phyloP scores from a whole-genome alignment of 2,113 vertebrate genomes.

The Heterotis niloticus region DNA sequence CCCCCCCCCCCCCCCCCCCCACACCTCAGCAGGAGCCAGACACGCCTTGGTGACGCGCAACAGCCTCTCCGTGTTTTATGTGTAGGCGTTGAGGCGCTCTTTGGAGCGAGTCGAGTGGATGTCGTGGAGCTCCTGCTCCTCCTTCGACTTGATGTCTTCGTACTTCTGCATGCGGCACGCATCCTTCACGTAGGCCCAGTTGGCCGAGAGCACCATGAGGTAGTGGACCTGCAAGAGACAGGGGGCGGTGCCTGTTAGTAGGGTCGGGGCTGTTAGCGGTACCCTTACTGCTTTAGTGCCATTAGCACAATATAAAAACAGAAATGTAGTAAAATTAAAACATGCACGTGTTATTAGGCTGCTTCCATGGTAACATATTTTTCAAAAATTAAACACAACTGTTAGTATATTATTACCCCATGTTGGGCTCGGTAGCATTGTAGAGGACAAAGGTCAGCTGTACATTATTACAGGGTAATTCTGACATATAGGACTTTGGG shows the following conservation, averaged over 20 bases:
- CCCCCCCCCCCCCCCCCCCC: constrained; percentile 27
- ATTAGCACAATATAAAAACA: neutral
- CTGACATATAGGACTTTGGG: too few species aligned
- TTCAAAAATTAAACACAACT: neutral
- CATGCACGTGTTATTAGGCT: neutral
- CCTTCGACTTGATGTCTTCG: constrained; percentile 98
- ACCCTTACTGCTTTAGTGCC: neutral
- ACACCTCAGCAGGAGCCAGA: constrained; percentile 24
- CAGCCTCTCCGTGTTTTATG: constrained; percentile 62
- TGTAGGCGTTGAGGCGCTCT: constrained; percentile 98
- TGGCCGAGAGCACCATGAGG: constrained; percentile 97
- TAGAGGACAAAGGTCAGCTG: too few species aligned
- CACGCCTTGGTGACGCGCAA: constrained; percentile 4
- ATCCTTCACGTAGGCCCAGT: constrained; percentile 98
- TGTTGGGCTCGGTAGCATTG: too few species aligned
- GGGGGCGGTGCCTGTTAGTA: constrained; percentile 13
- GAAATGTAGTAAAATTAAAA: neutral
- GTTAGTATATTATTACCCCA: too few species aligned
- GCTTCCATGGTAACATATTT: neutral
- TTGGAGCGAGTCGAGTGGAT: constrained; percentile 77
- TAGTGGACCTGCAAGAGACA: constrained; percentile 84
- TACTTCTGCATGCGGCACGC: constrained; percentile 98
- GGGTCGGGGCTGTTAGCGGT: neutral
- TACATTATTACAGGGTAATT: too few species aligned
- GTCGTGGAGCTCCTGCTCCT: constrained; percentile 94